Conservation (phyloP, 2,113 vertebrate species). For the Coptodon bakossiorum region DNA sequence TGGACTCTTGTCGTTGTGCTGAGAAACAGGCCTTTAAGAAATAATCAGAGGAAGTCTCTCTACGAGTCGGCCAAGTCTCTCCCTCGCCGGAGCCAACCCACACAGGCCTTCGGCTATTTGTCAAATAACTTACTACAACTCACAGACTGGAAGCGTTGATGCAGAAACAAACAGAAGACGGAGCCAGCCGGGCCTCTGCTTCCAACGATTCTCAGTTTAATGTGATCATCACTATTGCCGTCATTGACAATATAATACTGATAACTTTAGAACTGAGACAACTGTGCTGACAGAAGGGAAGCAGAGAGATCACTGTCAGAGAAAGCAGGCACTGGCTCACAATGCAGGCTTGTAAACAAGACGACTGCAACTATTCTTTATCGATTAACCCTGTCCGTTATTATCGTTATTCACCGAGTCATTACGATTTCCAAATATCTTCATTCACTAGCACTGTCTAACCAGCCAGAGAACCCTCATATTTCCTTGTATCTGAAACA, state of each 20-base stretch:
- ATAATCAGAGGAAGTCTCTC: slow-evolving; percentile 17
- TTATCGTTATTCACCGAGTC: neutral
- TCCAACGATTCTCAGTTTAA: neutral
- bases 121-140: slow-evolving; percentile 22
- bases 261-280: neutral
- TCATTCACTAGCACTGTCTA: neutral
- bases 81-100: slow-evolving; percentile 19
- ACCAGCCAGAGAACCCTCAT: neutral
- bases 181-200: neutral
- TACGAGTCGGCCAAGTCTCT: slow-evolving; percentile 8
- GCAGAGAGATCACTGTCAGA: neutral
- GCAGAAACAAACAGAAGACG: neutral
- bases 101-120: slow-evolving; percentile 53
- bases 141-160: neutral
- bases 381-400: neutral
- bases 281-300: neutral
- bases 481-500: neutral
- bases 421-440: neutral
- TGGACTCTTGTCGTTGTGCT: neutral
- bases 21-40: slow-evolving; percentile 26
- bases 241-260: neutral
- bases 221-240: neutral
- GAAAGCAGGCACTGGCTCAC: neutral
- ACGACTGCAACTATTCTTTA: neutral
- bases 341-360: neutral